These are phyloP conservation scores for Xiphorhynchus elegans DNA, from an alignment of 2,113 vertebrate species.

Conservation along the genomic window DNA sequence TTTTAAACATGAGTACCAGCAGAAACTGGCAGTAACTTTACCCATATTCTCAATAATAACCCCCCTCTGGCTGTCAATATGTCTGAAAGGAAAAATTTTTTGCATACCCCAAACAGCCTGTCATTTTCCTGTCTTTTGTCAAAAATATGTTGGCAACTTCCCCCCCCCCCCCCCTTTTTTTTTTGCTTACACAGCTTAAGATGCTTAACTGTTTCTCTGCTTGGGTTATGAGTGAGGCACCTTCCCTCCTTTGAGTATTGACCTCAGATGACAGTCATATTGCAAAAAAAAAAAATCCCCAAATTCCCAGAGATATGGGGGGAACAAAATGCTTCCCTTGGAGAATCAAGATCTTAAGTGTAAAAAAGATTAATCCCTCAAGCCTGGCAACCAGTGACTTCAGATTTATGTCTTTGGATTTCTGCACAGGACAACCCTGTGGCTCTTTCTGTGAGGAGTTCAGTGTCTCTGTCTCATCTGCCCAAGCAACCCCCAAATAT, in stretches of 20 bases:
- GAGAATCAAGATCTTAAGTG: neutral
- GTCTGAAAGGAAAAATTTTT: constrained; percentile 74
- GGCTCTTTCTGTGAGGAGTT: neutral
- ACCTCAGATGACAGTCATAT: neutral
- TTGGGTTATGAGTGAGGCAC: neutral
- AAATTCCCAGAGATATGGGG: neutral
- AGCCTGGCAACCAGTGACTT: neutral
- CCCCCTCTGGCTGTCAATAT: constrained; percentile 79
- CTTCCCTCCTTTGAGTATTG: neutral
- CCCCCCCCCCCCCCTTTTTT: neutral
- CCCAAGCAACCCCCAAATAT: neutral
- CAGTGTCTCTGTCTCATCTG: neutral
- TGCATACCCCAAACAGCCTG: constrained; percentile 69
- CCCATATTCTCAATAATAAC: constrained; percentile 85
- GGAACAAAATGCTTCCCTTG: neutral
- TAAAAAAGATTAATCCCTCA: neutral
- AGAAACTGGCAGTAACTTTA: constrained; percentile 80
- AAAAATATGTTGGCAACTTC: constrained; percentile 64
- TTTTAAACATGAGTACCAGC: constrained; percentile 82
- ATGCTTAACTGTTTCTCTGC: constrained; percentile 59
- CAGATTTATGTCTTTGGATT: neutral
- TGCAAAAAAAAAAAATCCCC: rapidly evolving
- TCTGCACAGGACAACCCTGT: neutral
- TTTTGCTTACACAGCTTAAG: constrained; percentile 46
- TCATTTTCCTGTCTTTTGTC: constrained; percentile 75